Percentiles rank a stretch among this genome's conserved stretches.
These are phyloP conservation scores for Sebastes itinus DNA, from an alignment of 2,797 vertebrate genomes.

Conservation along the genomic window DNA sequence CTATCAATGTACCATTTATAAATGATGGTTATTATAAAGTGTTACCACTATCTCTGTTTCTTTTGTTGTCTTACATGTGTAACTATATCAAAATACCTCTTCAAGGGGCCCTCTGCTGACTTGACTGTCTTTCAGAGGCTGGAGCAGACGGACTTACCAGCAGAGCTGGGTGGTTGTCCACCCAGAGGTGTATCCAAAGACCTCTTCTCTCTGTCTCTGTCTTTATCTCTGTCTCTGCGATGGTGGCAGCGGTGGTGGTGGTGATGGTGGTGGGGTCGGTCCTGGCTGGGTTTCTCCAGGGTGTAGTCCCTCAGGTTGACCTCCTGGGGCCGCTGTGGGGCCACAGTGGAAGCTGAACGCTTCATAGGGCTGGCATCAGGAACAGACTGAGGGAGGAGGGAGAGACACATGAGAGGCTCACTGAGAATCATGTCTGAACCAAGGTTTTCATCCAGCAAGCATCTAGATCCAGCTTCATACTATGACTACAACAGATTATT, in stretches of 20 bases:
- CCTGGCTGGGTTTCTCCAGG: slow-evolving; percentile 83
- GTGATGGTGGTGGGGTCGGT: slow-evolving; percentile 83
- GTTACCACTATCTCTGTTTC: neutral
- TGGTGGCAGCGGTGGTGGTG: slow-evolving; percentile 94
- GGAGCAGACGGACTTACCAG: slow-evolving; percentile 78
- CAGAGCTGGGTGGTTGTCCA: slow-evolving; percentile 74
- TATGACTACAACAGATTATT: neutral
- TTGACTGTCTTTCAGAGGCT: neutral
- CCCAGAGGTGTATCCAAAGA: slow-evolving; percentile 88
- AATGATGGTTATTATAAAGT: no score
- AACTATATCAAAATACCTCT: neutral
- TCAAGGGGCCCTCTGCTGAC: neutral
- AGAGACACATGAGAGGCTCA: neutral
- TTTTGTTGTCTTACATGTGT: neutral
- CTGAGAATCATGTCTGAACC: neutral
- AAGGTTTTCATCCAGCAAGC: neutral
- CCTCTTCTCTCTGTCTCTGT: slow-evolving; percentile 87
- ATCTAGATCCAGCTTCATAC: neutral
- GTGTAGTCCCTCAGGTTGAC: slow-evolving; percentile 83
- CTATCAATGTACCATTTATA: no score
- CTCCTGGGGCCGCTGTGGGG: slow-evolving; percentile 85
- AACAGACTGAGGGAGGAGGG: slow-evolving; percentile 80
- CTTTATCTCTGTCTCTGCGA: slow-evolving; percentile 72
- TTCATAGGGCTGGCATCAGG: slow-evolving; percentile 91
- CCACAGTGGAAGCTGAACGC: slow-evolving; percentile 90